A percentile compares a stretch with the other conserved stretches of the same genome.
Conservation (phyloP, 2,888 invertebrate genomes). For the Xanthostigma xanthostigma region DNA sequence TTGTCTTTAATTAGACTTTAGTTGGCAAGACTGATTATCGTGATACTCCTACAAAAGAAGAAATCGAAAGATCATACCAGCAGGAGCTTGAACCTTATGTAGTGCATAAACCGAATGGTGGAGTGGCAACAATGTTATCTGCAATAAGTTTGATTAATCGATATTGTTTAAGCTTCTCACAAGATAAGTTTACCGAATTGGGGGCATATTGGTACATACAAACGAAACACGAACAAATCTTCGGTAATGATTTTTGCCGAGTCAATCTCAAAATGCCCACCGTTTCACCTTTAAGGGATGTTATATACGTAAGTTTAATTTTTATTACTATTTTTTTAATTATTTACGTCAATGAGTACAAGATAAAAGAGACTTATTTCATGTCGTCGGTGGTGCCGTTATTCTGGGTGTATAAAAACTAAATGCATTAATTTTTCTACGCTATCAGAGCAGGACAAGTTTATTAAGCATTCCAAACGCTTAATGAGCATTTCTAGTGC, state of each 20-base stretch:
- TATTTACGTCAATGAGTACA: too few species aligned
- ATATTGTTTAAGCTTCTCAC: conserved; percentile 66
- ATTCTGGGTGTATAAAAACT: too few species aligned
- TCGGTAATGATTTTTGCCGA: conserved; percentile 6
- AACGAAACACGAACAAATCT: background rate
- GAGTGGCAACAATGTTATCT: conserved; percentile 36
- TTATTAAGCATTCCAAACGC: too few species aligned
- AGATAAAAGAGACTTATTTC: too few species aligned
- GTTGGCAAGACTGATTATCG: conserved; percentile 39
- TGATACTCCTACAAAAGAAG: conserved; percentile 32
- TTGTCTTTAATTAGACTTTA: conserved; percentile 29
- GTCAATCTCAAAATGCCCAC: conserved; percentile 60
- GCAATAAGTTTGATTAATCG: conserved; percentile 57
- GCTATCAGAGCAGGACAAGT: too few species aligned
- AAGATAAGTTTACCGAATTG: conserved; percentile 54
- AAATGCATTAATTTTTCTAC: too few species aligned
- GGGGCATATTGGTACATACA: conserved; percentile 36
- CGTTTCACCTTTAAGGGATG: conserved; percentile 55
- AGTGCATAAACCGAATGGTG: conserved; percentile 24
- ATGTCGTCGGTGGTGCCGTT: too few species aligned
- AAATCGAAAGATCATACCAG: conserved; percentile 39
- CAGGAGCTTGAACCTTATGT: conserved; percentile 37
- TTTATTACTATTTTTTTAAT: conserved; percentile 2
- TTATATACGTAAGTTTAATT: conserved; percentile 42
- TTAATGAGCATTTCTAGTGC: too few species aligned